A percentile compares a stretch with the other conserved stretches of the same genome.
Evolutionary conservation across 2,797 vertebrate species (phyloP).

Genomic region (Epinephelus coioides): DNA sequence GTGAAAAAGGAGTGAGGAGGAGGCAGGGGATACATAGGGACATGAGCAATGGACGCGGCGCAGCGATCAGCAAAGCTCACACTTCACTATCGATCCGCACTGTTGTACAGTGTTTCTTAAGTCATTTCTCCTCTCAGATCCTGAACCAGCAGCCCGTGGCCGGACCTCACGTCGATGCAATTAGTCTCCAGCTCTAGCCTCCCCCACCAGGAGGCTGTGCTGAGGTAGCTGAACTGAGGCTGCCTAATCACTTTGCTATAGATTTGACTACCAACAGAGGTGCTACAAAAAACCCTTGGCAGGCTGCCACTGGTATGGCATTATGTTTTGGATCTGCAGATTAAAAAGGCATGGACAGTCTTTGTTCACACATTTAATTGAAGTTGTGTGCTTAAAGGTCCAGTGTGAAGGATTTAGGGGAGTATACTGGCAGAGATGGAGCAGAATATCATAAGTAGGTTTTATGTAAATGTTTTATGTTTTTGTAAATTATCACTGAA

Average conservation of each 20-base stretch:
- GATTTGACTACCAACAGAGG: conserved; percentile 72
- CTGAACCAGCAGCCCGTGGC: conserved; percentile 65
- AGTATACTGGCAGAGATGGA: too few relatives aligned
- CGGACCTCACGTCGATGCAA: conserved; percentile 69
- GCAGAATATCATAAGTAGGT: too few relatives aligned
- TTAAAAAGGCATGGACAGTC: conserved; percentile 13
- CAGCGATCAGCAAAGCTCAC: conserved; percentile 79
- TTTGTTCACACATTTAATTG: conserved; percentile 29
- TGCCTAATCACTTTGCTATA: conserved; percentile 79
- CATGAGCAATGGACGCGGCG: conserved; percentile 57
- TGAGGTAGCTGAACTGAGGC: conserved; percentile 73
- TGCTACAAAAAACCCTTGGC: conserved; percentile 58
- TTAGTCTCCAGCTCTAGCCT: conserved; percentile 70
- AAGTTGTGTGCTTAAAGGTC: background rate
- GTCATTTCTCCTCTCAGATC: conserved; percentile 73
- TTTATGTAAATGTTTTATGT: too few relatives aligned
- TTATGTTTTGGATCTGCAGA: conserved; percentile 44
- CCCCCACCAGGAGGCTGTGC: conserved; percentile 70
- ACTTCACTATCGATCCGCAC: conserved; percentile 72
- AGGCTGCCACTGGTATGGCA: conserved; percentile 28
- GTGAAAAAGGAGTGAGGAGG: conserved; percentile 22
- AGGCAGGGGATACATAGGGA: conserved; percentile 11
- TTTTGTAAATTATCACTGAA: too few relatives aligned
- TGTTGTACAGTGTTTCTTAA: conserved; percentile 73
- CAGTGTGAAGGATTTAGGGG: too few relatives aligned